Percentiles rank a stretch among this genome's conserved stretches.
phyloP scores from a whole-genome alignment of 2,888 invertebrate genomes.

The Drosophila emarginata region DNA sequence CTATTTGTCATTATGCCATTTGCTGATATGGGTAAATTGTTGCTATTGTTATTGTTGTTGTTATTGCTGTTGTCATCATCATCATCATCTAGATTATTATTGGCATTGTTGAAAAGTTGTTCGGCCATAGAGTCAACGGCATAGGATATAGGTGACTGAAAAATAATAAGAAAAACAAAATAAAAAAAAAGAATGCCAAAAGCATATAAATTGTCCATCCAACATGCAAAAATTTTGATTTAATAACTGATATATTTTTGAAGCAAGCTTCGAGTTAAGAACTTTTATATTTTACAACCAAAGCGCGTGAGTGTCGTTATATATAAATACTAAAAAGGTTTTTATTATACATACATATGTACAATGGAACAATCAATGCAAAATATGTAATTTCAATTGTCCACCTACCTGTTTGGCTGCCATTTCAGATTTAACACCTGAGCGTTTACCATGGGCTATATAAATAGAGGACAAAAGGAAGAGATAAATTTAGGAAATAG shows the following conservation, averaged over 20 bases:
- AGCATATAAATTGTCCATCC: too few species aligned
- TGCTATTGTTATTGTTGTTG: slow-evolving; percentile 30
- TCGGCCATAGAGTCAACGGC: slow-evolving; percentile 47
- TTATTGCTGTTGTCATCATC: slow-evolving; percentile 28
- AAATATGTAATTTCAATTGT: background rate
- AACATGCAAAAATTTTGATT: too few species aligned
- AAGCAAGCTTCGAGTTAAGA: too few species aligned
- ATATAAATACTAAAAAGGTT: too few species aligned
- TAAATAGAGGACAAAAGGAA: slow-evolving; percentile 6
- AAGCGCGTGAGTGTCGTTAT: too few species aligned
- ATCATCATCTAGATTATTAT: slow-evolving; percentile 26
- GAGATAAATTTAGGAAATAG: slow-evolving; percentile 4
- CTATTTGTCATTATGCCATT: slow-evolving; percentile 19
- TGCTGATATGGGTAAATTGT: slow-evolving; percentile 33
- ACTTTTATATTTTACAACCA: too few species aligned
- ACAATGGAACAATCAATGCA: background rate
- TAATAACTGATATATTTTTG: background rate
- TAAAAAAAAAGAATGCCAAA: background rate
- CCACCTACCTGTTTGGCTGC: slow-evolving; percentile 53
- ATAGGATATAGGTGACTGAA: slow-evolving; percentile 27
- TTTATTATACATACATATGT: background rate
- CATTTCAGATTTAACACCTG: slow-evolving; percentile 50
- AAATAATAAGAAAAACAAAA: background rate
- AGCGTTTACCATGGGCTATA: slow-evolving; percentile 77
- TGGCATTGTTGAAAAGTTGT: slow-evolving; percentile 39